phyloP scores from a whole-genome alignment of 2,888 invertebrate genomes.

The Philaethria dido region DNA sequence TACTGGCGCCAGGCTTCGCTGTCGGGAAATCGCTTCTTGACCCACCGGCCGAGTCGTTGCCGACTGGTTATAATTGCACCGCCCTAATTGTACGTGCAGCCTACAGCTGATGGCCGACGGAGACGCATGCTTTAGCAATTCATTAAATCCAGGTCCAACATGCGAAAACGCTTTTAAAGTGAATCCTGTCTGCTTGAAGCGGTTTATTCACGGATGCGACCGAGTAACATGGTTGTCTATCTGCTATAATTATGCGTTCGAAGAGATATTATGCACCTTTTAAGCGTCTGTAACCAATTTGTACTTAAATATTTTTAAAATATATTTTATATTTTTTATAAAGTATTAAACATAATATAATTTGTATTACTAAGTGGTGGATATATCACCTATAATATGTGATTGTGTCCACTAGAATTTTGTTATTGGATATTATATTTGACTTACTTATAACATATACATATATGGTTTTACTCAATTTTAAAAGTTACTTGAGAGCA shows the following conservation, averaged over 20 bases:
- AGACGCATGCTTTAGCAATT: conserved; percentile 70
- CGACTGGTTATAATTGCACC: conserved; percentile 75
- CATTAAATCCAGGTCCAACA: conserved; percentile 67
- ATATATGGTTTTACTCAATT: background rate
- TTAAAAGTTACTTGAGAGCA: background rate
- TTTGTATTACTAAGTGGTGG: too few relatives aligned
- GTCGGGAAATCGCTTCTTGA: conserved; percentile 77
- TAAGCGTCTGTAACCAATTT: too few relatives aligned
- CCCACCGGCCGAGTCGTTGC: conserved; percentile 74
- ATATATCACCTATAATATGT: too few relatives aligned
- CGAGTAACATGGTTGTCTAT: conserved; percentile 62
- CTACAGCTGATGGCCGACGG: conserved; percentile 56
- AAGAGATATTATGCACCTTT: conserved; percentile 2
- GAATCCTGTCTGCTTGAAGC: conserved; percentile 62
- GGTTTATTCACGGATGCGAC: conserved; percentile 56
- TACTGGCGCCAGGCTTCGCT: conserved; percentile 74
- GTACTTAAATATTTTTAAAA: too few relatives aligned
- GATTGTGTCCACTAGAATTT: too few relatives aligned
- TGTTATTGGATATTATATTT: too few relatives aligned
- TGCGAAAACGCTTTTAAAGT: conserved; percentile 75
- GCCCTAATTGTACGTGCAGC: conserved; percentile 71
- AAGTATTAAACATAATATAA: too few relatives aligned
- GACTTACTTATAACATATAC: too few relatives aligned
- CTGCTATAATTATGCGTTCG: too few relatives aligned
- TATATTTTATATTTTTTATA: too few relatives aligned